Evolutionary conservation across 2,113 vertebrate genomes (phyloP).

Genomic region (Hippocampus barbouri): DNA sequence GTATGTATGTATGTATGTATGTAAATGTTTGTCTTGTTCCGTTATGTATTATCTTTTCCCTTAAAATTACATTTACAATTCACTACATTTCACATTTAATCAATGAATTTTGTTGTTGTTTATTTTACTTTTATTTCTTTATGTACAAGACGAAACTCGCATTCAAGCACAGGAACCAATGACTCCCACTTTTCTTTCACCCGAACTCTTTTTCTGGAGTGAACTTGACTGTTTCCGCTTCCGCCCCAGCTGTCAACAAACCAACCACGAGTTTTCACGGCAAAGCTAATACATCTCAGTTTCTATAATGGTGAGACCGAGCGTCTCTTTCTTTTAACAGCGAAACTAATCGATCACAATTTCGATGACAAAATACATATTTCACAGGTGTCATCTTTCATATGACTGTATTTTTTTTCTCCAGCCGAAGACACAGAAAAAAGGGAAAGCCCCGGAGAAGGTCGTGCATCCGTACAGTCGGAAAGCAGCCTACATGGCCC

Average conservation of each 20-base stretch:
- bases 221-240: constrained; percentile 15
- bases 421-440: constrained; percentile 83
- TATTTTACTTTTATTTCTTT: no score
- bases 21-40: no score
- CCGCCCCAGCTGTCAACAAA: constrained; percentile 50
- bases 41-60: no score
- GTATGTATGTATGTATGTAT: no score
- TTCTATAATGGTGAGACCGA: neutral
- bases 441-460: constrained; percentile 74
- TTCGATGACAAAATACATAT: neutral
- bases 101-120: no score
- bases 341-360: neutral
- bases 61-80: no score
- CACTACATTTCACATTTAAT: no score
- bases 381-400: neutral
- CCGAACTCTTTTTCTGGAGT: neutral
- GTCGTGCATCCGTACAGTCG: constrained; percentile 90
- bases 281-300: neutral
- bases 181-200: neutral
- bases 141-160: no score
- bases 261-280: neutral
- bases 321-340: neutral
- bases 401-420: constrained; percentile 20
- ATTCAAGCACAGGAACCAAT: constrained; percentile 14
- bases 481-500: constrained; percentile 85